These are phyloP conservation scores for Bombylius discolor DNA, from an alignment of 2,888 invertebrate genomes.

Conservation along the genomic window DNA sequence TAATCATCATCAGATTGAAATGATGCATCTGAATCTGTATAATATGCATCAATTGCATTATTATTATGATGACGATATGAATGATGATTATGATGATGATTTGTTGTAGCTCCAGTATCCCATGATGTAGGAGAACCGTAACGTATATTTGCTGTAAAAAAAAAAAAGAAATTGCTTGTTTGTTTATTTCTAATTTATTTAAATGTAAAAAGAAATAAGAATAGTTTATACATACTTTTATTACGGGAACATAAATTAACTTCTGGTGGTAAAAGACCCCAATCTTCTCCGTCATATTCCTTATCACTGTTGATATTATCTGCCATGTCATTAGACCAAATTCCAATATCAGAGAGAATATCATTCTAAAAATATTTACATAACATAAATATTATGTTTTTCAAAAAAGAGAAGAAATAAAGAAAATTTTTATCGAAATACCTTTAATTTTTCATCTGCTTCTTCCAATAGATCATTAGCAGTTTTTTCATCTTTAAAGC, in stretches of 20 bases:
- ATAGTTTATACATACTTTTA: slow-evolving; percentile 29
- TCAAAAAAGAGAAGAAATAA: neutral
- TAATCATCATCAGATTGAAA: slow-evolving; percentile 40
- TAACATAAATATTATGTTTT: neutral
- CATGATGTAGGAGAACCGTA: slow-evolving; percentile 36
- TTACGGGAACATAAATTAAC: slow-evolving; percentile 48
- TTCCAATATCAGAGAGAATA: slow-evolving; percentile 68
- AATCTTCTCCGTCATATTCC: slow-evolving; percentile 38
- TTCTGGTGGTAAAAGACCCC: slow-evolving; percentile 48
- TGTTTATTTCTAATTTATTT: neutral
- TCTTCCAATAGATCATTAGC: slow-evolving; percentile 31
- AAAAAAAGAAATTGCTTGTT: neutral
- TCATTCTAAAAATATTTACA: slow-evolving; percentile 26
- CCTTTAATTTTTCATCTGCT: slow-evolving; percentile 28
- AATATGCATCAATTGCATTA: slow-evolving; percentile 7
- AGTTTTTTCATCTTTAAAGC: slow-evolving; percentile 29
- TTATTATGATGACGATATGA: neutral
- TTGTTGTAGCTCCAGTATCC: slow-evolving; percentile 21
- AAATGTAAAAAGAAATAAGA: neutral
- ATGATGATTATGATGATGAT: neutral
- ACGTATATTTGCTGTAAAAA: slow-evolving; percentile 21
- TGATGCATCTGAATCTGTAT: slow-evolving; percentile 41
- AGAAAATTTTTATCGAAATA: slow-evolving; percentile 1
- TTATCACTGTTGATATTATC: slow-evolving; percentile 32
- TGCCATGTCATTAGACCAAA: slow-evolving; percentile 87